Conservation (phyloP, 2,888 invertebrate genomes). For the Villa cingulata region DNA sequence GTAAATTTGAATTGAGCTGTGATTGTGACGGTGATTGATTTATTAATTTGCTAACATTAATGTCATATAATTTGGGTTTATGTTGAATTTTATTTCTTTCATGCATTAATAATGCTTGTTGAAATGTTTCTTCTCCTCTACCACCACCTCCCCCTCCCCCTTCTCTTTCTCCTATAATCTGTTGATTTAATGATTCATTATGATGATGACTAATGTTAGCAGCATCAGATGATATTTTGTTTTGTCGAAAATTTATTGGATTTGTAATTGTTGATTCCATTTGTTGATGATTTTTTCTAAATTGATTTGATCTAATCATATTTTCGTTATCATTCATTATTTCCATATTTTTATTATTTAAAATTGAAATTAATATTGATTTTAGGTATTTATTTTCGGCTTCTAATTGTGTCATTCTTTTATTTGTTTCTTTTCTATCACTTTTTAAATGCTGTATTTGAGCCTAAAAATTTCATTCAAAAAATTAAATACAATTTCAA, state of each 20-base stretch:
- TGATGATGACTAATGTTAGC: neutral
- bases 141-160: too few species aligned
- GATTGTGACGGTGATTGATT: neutral
- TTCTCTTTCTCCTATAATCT: neutral
- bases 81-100: neutral
- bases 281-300: neutral
- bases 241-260: neutral
- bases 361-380: conserved; percentile 28
- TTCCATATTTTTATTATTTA: conserved; percentile 25
- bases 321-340: conserved; percentile 32
- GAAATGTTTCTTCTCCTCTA: too few species aligned
- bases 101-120: too few species aligned
- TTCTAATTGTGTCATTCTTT: conserved; percentile 51
- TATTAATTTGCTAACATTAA: neutral
- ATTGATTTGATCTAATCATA: neutral
- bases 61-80: neutral
- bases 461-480: conserved; percentile 37
- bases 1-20: neutral
- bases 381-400: conserved; percentile 46
- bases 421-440: conserved; percentile 52
- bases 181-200: neutral
- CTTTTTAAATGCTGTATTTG: conserved; percentile 49
- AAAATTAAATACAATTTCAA: neutral
- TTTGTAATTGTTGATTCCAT: neutral
- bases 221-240: neutral